Conservation (phyloP, 2,797 vertebrate genomes). For the Alauda arvensis region DNA sequence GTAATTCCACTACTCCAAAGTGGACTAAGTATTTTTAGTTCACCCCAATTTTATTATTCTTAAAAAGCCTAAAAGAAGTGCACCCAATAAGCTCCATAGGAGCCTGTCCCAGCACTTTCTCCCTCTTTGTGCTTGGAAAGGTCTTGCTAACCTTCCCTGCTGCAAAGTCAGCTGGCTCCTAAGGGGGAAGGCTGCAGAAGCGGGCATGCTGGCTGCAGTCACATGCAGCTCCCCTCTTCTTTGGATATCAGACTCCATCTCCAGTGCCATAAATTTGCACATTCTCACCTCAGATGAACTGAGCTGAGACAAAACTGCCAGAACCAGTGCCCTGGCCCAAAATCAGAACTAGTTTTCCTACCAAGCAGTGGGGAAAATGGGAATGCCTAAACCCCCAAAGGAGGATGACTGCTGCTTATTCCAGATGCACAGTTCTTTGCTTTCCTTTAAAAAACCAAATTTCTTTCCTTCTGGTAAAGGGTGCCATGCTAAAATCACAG, state of each 20-base stretch:
- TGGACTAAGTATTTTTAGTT: background rate
- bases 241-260: background rate
- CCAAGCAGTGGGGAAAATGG: background rate
- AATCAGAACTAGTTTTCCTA: background rate
- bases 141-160: conserved; percentile 43
- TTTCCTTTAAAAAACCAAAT: background rate
- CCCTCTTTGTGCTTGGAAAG: conserved; percentile 10
- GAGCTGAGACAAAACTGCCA: background rate
- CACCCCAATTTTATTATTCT: background rate
- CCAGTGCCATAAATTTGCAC: background rate
- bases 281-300: conserved; percentile 10
- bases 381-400: background rate
- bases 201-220: background rate
- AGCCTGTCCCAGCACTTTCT: background rate
- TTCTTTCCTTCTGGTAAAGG: background rate
- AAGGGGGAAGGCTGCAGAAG: conserved; percentile 17
- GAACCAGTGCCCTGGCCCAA: background rate
- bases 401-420: background rate
- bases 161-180: conserved; percentile 48
- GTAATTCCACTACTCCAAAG: background rate
- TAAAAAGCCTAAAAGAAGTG: background rate
- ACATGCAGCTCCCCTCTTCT: conserved; percentile 3
- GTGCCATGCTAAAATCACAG: background rate
- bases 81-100: background rate
- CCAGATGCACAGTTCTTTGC: background rate